A percentile compares a stretch with the other conserved stretches of the same genome.
Conservation (phyloP, 2,113 vertebrate species). For the Riparia riparia region DNA sequence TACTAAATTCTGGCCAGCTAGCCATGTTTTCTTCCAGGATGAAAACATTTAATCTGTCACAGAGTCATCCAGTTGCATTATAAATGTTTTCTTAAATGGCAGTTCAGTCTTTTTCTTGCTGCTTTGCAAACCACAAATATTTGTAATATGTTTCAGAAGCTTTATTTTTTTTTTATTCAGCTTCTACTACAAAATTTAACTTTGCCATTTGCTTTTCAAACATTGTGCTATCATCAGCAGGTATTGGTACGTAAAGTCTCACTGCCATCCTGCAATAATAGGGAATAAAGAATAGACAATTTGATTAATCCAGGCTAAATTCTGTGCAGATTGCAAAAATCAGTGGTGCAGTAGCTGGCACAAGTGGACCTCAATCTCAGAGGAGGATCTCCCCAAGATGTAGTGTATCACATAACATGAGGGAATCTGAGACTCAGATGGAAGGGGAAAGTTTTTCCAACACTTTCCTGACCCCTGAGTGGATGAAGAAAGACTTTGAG, state of each 20-base stretch:
- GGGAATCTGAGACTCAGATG: background rate
- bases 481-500: background rate
- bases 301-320: background rate
- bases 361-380: background rate
- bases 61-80: slow-evolving; percentile 45
- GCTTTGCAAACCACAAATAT: slow-evolving; percentile 65
- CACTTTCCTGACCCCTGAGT: background rate
- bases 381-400: background rate
- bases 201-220: background rate
- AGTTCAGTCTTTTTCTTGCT: slow-evolving; percentile 47
- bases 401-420: accelerated
- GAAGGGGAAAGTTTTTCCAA: background rate
- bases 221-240: background rate
- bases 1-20: slow-evolving; percentile 40
- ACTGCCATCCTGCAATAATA: background rate
- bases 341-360: background rate
- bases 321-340: background rate
- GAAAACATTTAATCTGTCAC: slow-evolving; percentile 51
- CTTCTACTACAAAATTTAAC: slow-evolving; percentile 5
- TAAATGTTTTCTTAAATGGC: slow-evolving; percentile 64
- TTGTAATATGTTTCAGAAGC: slow-evolving; percentile 53
- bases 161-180: background rate
- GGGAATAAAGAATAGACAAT: background rate
- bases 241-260: background rate
- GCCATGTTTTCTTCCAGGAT: background rate